These are phyloP conservation scores for Spisula subtruncata DNA, from an alignment of 2,888 invertebrate genomes.

Conservation along the genomic window DNA sequence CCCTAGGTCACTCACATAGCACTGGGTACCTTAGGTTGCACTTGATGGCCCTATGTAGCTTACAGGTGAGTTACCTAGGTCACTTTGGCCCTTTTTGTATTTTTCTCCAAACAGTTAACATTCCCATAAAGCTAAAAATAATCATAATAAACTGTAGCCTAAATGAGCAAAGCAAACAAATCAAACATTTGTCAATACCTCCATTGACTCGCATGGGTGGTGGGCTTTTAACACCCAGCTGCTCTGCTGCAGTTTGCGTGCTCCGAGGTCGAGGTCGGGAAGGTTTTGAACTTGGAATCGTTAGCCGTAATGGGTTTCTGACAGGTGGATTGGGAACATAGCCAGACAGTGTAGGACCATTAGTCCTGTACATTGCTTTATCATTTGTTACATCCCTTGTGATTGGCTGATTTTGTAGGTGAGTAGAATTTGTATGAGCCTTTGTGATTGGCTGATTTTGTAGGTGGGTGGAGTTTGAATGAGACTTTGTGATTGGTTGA, in stretches of 20 bases:
- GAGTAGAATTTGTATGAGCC: conserved; percentile 37
- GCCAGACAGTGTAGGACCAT: conserved; percentile 63
- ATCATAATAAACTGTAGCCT: background rate
- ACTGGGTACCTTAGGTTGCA: too few species aligned
- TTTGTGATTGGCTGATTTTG: conserved; percentile 36
- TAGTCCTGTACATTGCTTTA: conserved; percentile 61
- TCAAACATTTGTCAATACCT: conserved; percentile 66
- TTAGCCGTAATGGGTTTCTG: conserved; percentile 67
- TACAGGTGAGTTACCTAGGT: too few species aligned
- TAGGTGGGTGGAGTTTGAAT: conserved; percentile 34
- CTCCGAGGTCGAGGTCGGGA: conserved; percentile 65
- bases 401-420: conserved; percentile 36
- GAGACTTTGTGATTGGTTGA: conserved; percentile 70
- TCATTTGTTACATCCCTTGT: conserved; percentile 51
- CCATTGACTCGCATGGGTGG: conserved; percentile 76
- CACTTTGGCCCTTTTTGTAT: too few species aligned
- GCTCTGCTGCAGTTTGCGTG: conserved; percentile 80
- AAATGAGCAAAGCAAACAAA: conserved; percentile 38
- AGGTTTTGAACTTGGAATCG: conserved; percentile 64
- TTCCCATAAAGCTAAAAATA: too few species aligned
- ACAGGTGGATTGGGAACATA: conserved; percentile 71
- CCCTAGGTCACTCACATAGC: too few species aligned
- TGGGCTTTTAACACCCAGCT: conserved; percentile 81
- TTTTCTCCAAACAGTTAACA: too few species aligned
- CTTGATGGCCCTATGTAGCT: too few species aligned